Evolutionary conservation across 2,113 vertebrate genomes (phyloP), one percentile per base, ranked within the genome.

Genomic region (Cercocebus atys): DNA sequence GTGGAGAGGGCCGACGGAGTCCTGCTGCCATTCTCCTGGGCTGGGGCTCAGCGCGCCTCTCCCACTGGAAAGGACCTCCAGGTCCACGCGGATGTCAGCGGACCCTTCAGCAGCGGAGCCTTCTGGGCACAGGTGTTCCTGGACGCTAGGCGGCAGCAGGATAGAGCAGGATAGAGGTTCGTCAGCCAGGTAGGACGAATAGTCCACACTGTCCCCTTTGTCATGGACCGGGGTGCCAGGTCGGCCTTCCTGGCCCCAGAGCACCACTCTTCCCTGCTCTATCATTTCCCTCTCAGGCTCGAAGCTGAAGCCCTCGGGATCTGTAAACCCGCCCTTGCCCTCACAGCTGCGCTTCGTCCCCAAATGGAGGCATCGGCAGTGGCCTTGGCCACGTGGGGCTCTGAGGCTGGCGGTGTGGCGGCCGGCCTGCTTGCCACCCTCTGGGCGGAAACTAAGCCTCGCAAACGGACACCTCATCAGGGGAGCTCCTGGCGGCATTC

Each of bases 351-450:
- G 0, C 0, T 2, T 5, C 0, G 8, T 0, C 47, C 18, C n/a
- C 40, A 18, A 1, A 5, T 80, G 25, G 0, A 27, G 72, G 55
- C 47, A 50, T 35, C 35, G 0, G 47, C 47, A 13, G 47, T 0
- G 30, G 4, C 8, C 9, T 0, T 1, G 20, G 55, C 4, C 38
- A 35, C 16, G 9, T 0, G 1, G 57, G 81, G 32, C 7, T n/a
- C 40, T 0, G 50, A 22, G 0, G 4, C 17, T 1, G 0, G 14
- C 25, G 1, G 0, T 10, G 23, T 5, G 2, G 50, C 20, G 0
- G 6, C 30, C 1, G 4, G 23, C 4, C 45, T 1, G 27, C 45
- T 84, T 8, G 27, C 40, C 3, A 0, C 64, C n/a, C 43, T 73
- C n/a, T 0, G 18, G 30, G 35, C 66, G 30, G 0, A 59, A 13